A percentile compares a stretch with the other conserved stretches of the same genome.
phyloP scores from a whole-genome alignment of 2,888 invertebrate species.

The Spilarctia lutea region DNA sequence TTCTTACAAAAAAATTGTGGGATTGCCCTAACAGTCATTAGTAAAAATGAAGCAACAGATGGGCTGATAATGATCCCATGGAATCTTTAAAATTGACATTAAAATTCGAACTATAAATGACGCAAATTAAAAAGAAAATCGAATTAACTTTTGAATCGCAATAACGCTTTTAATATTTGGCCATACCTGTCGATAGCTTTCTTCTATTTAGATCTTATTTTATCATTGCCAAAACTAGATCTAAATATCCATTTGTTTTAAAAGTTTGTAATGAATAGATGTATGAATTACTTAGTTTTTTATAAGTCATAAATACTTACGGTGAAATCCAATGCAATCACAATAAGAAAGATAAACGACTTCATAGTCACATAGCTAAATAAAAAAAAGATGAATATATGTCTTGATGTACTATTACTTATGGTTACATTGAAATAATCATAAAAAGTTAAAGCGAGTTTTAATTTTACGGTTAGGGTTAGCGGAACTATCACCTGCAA shows the following conservation, averaged over 20 bases:
- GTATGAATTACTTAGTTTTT: neutral
- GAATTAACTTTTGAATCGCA: no score
- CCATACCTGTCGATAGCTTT: no score
- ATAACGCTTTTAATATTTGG: no score
- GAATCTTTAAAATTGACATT: no score
- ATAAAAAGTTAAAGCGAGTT: neutral
- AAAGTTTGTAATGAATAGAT: neutral
- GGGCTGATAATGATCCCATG: no score
- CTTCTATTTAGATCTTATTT: no score
- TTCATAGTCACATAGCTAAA: neutral
- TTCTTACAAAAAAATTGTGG: no score
- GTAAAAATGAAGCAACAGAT: no score
- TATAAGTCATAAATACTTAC: neutral
- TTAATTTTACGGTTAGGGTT: conserved; percentile 1
- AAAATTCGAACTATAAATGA: no score
- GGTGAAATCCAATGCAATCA: neutral
- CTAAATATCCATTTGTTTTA: neutral
- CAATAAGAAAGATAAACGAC: neutral
- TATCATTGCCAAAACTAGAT: neutral
- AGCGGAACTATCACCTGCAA: neutral
- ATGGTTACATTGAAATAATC: neutral
- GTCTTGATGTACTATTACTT: neutral
- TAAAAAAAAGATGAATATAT: neutral
- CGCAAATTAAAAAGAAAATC: no score
- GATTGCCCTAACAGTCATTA: no score